Evolutionary conservation across 2,888 invertebrate species (phyloP).

Genomic region (Linyphia triangularis): DNA sequence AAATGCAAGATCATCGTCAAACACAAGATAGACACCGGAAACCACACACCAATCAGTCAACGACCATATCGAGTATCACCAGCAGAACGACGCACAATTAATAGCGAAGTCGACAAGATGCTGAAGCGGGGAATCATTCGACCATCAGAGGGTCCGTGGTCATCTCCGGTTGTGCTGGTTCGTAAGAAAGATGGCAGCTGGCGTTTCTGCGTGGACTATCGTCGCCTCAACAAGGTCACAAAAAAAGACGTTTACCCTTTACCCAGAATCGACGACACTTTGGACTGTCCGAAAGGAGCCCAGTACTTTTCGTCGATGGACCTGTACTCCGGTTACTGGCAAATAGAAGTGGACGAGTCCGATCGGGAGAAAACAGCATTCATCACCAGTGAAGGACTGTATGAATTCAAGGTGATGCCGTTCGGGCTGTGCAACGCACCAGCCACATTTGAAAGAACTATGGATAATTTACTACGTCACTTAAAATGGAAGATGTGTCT

Average conservation of each 20-base stretch:
- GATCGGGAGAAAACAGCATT: slow-evolving; percentile 77
- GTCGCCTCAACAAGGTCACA: neutral
- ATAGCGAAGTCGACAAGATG: neutral
- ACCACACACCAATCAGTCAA: neutral
- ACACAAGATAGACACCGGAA: neutral
- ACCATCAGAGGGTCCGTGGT: slow-evolving; percentile 6
- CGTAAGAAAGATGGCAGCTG: slow-evolving; percentile 15
- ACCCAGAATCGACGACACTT: neutral
- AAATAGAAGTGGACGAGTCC: slow-evolving; percentile 16
- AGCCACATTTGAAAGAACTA: slow-evolving; percentile 77
- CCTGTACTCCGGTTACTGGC: neutral
- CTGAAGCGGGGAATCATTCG: neutral
- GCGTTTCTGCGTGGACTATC: neutral
- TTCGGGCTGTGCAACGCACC: slow-evolving; percentile 77
- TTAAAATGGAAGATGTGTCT: too few relatives aligned
- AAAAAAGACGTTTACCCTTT: slow-evolving; percentile 16
- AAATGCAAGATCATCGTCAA: neutral
- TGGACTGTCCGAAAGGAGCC: neutral
- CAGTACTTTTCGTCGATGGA: slow-evolving; percentile 19
- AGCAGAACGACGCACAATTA: neutral
- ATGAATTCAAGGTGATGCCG: slow-evolving; percentile 77
- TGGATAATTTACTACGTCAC: slow-evolving; percentile 75
- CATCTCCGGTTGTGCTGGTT: neutral
- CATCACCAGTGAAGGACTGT: slow-evolving; percentile 74
- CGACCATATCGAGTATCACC: neutral